Base-by-base conservation (phyloP, 2,888 invertebrate genomes). In the Boloria selene region DNA sequence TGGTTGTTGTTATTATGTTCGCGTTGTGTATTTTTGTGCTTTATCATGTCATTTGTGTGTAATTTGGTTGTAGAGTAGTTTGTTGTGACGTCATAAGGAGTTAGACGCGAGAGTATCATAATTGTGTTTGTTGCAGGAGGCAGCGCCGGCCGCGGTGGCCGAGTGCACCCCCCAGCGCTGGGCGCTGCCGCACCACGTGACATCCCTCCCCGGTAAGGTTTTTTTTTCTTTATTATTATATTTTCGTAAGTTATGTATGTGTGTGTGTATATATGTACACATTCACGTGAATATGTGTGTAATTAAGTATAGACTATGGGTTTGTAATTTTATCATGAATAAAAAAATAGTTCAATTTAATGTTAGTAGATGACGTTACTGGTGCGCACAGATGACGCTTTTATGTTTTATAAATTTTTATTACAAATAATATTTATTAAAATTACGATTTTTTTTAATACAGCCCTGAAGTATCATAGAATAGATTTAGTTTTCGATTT, bases 161-260 rank as follows among this genome's bases (percentile, higher is more conserved):
- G 91, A 92, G 71, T 84, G 87, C 75, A 80, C 87, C 50, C 85
- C 91, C 52, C 92, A 92, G 72, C 90, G 93, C 67, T 93, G 93
- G 93, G 88, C 90, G 47, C 77, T 94, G 70, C 94, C 94, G 74
- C 94, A 93, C 70, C 94, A 93, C 80, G 93, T 93, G 69, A 93
- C 93, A 51, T 94, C 94, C 13, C 81, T 94, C 70, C 94, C 94
- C 73, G 94, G 94, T 94, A 70, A 64, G 26, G 13, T 44, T 42
- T 13, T 4, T 50, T 13, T 45, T 44, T 49, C 38, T 5, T n/a
- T 45, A 13, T 13, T 18, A 6, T 3, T 13, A 13, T 42, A 14
- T n/a, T 52, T 44, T 10, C 4, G 0, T 42, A 13, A 31, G 1
- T 31, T 31, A n/a, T 38, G 31, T 10, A 38, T 38, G 31, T 38